phyloP scores from a whole-genome alignment of 2,113 vertebrate species.

The Sturnus vulgaris region DNA sequence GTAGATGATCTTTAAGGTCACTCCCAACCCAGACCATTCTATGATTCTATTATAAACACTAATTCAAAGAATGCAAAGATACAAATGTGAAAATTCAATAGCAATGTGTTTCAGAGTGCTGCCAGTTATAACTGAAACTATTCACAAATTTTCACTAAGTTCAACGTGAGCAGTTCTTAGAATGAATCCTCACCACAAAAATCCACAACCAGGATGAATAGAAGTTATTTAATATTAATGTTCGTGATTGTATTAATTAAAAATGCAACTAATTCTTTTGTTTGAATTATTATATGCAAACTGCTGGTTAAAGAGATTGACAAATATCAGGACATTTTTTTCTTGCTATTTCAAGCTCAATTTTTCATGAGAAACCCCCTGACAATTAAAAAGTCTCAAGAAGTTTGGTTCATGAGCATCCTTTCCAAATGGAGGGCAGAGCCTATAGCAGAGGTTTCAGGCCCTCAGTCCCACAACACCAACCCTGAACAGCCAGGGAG shows the following conservation, averaged over 20 bases:
- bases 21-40: background rate
- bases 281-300: background rate
- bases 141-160: background rate
- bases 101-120: background rate
- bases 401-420: background rate
- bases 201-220: background rate
- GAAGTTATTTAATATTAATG: background rate
- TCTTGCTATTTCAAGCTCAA: background rate
- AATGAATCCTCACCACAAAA: background rate
- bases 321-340: background rate
- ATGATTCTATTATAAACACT: background rate
- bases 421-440: background rate
- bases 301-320: background rate
- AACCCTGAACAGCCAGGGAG: background rate
- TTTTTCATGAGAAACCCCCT: background rate
- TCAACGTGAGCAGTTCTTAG: background rate
- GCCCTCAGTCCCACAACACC: background rate
- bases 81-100: background rate
- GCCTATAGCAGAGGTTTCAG: accelerated
- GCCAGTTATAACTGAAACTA: background rate
- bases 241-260: background rate
- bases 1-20: background rate
- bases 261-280: background rate
- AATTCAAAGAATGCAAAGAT: background rate
- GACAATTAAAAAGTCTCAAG: background rate